These are phyloP conservation scores for Sarcophaga carnaria DNA, from an alignment of 2,888 invertebrate species.

Conservation along the genomic window DNA sequence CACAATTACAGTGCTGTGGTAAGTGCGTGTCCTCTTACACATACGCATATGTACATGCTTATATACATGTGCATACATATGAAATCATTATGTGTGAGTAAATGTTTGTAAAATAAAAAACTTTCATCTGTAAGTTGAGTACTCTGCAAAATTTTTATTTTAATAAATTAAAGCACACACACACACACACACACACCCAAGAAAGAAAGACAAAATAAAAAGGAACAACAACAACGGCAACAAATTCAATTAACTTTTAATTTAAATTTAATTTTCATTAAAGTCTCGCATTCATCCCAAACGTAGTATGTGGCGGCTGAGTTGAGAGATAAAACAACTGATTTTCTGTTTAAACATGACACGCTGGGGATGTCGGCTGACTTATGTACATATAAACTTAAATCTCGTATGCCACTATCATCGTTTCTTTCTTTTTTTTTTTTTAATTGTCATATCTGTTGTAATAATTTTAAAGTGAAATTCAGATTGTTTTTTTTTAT, in stretches of 20 bases:
- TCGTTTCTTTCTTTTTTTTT: neutral
- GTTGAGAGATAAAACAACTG: neutral
- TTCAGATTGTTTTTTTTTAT: neutral
- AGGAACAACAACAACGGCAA: constrained; percentile 4
- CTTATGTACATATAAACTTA: neutral
- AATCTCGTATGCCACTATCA: neutral
- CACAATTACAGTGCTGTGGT: neutral
- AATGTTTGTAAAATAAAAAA: neutral
- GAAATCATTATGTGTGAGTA: neutral
- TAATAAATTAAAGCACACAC: neutral
- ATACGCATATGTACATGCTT: neutral
- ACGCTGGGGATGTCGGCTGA: neutral
- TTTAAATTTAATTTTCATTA: constrained; percentile 48
- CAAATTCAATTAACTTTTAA: constrained; percentile 52
- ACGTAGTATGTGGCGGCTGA: neutral
- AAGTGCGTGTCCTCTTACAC: too few relatives aligned
- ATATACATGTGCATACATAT: neutral
- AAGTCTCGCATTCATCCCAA: constrained; percentile 25
- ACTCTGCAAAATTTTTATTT: neutral
- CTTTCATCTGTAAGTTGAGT: neutral
- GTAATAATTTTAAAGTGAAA: too few relatives aligned
- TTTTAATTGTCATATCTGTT: neutral
- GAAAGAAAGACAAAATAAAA: neutral
- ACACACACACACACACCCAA: neutral
- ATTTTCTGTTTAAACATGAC: neutral